Evolutionary conservation across 2,888 invertebrate genomes (phyloP), one percentile per base, ranked within the genome.

Genomic region (Himalopsyche japonica): DNA sequence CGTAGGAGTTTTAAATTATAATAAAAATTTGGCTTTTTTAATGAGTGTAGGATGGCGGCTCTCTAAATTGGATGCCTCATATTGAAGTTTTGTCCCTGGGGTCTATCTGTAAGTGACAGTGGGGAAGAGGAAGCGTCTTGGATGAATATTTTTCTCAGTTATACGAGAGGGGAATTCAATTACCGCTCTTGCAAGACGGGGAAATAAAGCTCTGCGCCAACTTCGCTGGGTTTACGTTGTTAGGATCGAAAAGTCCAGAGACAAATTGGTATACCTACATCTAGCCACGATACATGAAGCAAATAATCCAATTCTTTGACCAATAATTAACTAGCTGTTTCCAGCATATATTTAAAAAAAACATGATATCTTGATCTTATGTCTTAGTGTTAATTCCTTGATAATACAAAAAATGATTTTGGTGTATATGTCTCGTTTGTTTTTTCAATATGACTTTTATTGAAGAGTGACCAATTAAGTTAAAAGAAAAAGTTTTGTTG

Each of bases 111-210:
- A 7, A 43, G 77, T 77, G 77, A 77, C 77, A 77, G 77, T 24
- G 20, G 43, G 77, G 32, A 24, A 34, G 15, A 20, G 10, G 77
- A 34, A 30, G 37, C 34, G 10, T 18, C 34, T 77, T 34, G 77
- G 77, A 77, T 77, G 77, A 77, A 77, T 77, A 77, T 77, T 77
- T 77, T 77, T 43, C 77, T 43, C 77, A 43, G 70, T 70, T 70
- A 70, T 77, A 77, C 77, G 77, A 43, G 70, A 70, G n/a, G 34
- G 20, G 77, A 77, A 77, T 77, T 77, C 77, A 77, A 77, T 77
- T 77, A 77, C 77, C 77, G 77, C 77, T 24, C 77, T n/a, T 12
- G 37, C 20, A 77, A 77, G 43, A 34, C 20, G 77, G 77, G 30
- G 43, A 77, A 77, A 77, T 77, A 77, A 77, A 77, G 37, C 77